phyloP scores from a whole-genome alignment of 2,888 invertebrate species.

The Brenthis hecate region DNA sequence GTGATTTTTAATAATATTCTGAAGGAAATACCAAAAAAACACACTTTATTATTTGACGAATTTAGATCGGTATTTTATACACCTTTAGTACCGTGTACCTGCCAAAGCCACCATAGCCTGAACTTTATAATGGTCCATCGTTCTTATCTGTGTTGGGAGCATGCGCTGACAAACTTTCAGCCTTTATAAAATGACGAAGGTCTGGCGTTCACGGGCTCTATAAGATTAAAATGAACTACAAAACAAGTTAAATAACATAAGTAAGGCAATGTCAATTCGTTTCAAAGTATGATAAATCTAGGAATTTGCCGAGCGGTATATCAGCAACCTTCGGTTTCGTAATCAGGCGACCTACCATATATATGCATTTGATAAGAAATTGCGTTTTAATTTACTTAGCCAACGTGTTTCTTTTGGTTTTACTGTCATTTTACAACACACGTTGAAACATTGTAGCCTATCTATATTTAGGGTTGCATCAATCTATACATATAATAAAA shows the following conservation, averaged over 20 bases:
- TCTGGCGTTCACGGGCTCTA: too few species aligned
- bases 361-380: slow-evolving; percentile 28
- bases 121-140: too few species aligned
- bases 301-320: slow-evolving; percentile 10
- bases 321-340: slow-evolving; percentile 25
- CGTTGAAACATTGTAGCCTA: neutral
- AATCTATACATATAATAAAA: neutral
- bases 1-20: too few species aligned
- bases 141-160: too few species aligned
- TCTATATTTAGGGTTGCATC: neutral
- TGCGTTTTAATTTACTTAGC: slow-evolving; percentile 23
- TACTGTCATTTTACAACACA: neutral
- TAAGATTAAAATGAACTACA: slow-evolving; percentile 8
- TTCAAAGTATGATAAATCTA: slow-evolving; percentile 6
- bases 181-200: too few species aligned
- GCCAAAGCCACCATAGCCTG: too few species aligned
- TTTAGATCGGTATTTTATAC: too few species aligned
- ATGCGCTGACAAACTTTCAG: too few species aligned
- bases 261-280: slow-evolving; percentile 10
- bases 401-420: slow-evolving; percentile 13
- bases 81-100: too few species aligned
- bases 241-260: neutral
- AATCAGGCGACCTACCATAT: slow-evolving; percentile 36
- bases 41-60: too few species aligned
- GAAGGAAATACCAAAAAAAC: too few species aligned